Conservation (phyloP, 2,888 invertebrate genomes). For the Machimus atricapillus region DNA sequence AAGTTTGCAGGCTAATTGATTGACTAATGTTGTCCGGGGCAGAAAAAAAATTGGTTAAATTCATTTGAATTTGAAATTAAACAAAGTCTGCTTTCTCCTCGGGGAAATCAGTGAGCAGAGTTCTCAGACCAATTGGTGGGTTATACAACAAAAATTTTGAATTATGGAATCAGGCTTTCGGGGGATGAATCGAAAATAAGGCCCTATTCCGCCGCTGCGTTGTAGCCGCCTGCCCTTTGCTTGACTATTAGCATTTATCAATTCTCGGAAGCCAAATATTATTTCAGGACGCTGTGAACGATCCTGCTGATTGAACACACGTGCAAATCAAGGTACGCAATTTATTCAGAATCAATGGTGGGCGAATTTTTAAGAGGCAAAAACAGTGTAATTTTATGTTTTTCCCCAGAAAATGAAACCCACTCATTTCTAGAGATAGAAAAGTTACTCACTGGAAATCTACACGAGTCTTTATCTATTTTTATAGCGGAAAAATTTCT, state of each 20-base stretch:
- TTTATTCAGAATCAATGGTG: not conserved
- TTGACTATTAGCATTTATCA: not conserved
- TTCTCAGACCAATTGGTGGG: not conserved
- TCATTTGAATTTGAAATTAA: constrained; percentile 18
- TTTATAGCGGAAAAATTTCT: not conserved
- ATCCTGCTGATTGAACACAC: not conserved
- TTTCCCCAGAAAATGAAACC: not conserved
- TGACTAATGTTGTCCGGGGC: constrained; percentile 5
- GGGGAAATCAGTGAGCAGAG: not conserved
- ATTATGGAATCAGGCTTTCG: not conserved
- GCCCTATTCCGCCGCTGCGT: not conserved
- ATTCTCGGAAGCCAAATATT: not conserved
- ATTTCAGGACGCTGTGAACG: not conserved
- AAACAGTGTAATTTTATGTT: not conserved
- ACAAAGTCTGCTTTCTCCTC: not conserved
- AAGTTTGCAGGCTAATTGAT: not conserved
- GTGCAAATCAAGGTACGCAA: not conserved
- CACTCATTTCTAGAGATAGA: not conserved
- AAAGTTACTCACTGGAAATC: not conserved
- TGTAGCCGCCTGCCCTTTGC: not conserved
- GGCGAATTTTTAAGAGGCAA: not conserved
- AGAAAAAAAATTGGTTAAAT: constrained; percentile 5
- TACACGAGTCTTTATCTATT: not conserved
- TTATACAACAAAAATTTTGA: not conserved
- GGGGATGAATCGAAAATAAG: not conserved